Base-by-base conservation (phyloP, 2,888 invertebrate genomes). In the Drosophila engyochracea region DNA sequence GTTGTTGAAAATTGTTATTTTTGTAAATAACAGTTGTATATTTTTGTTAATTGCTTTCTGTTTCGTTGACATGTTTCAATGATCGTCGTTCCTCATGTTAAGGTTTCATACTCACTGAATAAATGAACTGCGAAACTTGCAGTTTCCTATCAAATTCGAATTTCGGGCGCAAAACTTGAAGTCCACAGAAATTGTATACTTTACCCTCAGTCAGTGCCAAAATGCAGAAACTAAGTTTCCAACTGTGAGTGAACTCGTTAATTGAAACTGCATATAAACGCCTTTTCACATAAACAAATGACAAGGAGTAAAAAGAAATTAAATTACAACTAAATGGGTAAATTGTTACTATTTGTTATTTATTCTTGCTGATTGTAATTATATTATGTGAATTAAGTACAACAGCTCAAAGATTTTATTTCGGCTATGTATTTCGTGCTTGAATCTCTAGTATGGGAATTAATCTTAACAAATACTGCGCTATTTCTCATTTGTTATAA, bases 21-120 rank as follows among this genome's bases (percentile, higher is more conserved):
- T 51, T 51, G n/a, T 6, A 39, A 14, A 54, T 54, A 25, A 30
- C 67, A 37, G 58, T 58, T 67, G 49, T 6, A 33, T 57, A 30
- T 58, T 59, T 59, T 69, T 70, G 70, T 70, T 60, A 69, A 69
- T 69, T 69, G 69, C 57, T 52, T 69, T 69, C 41, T 33, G 69
- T 68, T 51, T 68, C 41, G 51, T 31, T 68, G 69, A 52, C 25
- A 57, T 52, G 57, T 58, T 69, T 58, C 58, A 37, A 58, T 57
- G 52, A 44, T 68, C 41, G 25, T 41, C 69, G 30, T 51, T 41
- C 19, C 25, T 35, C 57, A 51, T 57, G 69, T 57, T 41, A 51
- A 41, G 51, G 57, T 41, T 52, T 68, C 41, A 33, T 30, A 57
- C 35, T 30, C 51, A 35, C 33, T 55, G 39, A 28, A 69, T 41